Percentiles rank a stretch among this genome's conserved stretches.
phyloP scores from a whole-genome alignment of 2,888 invertebrate genomes.

The Capitulum mitella region DNA sequence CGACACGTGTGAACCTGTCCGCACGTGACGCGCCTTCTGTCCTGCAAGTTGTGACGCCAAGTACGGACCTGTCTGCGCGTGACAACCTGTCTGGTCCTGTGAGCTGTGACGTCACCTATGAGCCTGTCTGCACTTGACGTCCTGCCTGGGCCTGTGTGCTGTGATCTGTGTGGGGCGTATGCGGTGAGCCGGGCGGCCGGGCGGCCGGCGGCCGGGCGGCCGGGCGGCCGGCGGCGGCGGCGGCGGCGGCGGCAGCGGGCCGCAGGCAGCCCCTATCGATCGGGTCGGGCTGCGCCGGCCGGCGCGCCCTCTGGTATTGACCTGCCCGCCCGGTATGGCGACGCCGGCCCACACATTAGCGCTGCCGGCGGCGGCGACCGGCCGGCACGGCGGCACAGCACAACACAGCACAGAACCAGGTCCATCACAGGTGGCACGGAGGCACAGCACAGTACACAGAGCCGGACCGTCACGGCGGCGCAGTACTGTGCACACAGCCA shows the following conservation, averaged over 20 bases:
- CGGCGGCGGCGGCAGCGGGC: background rate
- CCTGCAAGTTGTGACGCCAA: no score
- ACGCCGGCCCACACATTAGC: background rate
- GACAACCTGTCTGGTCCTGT: no score
- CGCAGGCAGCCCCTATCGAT: background rate
- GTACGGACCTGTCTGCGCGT: no score
- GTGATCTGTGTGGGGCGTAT: background rate
- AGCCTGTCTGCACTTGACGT: background rate
- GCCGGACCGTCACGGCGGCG: background rate
- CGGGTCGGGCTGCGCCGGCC: background rate
- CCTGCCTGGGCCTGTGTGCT: background rate
- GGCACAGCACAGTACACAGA: background rate
- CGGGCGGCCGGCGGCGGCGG: background rate
- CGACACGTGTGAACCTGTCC: no score
- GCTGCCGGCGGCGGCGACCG: background rate
- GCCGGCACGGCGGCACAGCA: background rate
- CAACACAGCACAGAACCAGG: background rate
- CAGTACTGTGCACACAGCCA: background rate
- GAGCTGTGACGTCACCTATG: no score
- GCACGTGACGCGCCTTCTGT: no score
- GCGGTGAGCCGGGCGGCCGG: background rate
- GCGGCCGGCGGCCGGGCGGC: background rate
- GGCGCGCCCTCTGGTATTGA: background rate
- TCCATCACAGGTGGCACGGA: no score
- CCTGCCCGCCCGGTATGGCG: constrained; percentile 1